Evolutionary conservation across 1,140 invertebrate species (phyloP).

Genomic region (roundworm (Caenorhabditis elegans)): DNA sequence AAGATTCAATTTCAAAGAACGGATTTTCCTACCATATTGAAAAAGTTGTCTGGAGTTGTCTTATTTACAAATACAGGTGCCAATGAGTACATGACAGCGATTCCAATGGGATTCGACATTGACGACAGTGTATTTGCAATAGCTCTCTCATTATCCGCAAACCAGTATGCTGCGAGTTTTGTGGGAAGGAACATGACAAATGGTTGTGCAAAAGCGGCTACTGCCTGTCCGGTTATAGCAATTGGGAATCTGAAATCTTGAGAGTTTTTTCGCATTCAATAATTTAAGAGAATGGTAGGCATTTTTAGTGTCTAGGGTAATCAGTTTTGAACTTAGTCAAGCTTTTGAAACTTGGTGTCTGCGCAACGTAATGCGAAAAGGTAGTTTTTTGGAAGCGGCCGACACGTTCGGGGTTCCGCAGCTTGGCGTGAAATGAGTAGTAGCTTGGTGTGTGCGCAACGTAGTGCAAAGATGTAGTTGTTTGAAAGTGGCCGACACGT

Average conservation of each 20-base stretch:
- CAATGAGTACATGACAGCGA: slow-evolving; percentile 59
- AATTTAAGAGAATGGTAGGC: too few species aligned
- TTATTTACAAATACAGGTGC: slow-evolving; percentile 55
- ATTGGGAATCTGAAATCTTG: slow-evolving; percentile 55
- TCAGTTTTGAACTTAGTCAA: too few species aligned
- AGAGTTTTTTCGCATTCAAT: neutral
- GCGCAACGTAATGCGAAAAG: too few species aligned
- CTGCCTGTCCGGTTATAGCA: slow-evolving; percentile 55
- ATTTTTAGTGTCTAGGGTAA: too few species aligned
- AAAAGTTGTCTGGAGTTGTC: slow-evolving; percentile 45
- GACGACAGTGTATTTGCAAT: slow-evolving; percentile 59
- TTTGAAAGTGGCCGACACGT: too few species aligned
- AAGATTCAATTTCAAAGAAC: too few species aligned
- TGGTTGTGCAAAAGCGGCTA: slow-evolving; percentile 59
- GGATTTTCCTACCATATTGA: neutral
- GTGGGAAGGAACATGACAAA: slow-evolving; percentile 64
- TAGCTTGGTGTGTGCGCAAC: too few species aligned
- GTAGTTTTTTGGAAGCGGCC: too few species aligned
- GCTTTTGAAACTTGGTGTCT: too few species aligned
- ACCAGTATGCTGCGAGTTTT: slow-evolving; percentile 62
- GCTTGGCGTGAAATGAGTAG: too few species aligned
- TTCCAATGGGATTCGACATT: slow-evolving; percentile 62
- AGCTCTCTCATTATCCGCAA: slow-evolving; percentile 59
- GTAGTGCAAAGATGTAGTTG: too few species aligned
- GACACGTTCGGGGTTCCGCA: too few species aligned